Conservation (phyloP, 2,888 invertebrate genomes). For the Ethmia dodecea region DNA sequence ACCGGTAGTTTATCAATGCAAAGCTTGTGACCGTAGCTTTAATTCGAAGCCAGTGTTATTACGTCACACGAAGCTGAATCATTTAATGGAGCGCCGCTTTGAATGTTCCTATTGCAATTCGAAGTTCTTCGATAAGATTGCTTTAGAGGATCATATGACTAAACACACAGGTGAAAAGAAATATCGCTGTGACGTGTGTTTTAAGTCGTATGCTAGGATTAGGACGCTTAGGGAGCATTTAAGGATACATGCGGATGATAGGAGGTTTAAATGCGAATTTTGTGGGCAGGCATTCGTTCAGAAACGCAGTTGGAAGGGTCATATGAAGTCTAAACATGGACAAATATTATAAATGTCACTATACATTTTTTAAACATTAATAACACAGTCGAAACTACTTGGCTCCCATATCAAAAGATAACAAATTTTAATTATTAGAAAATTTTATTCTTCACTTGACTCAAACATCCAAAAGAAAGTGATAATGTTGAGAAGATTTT, state of each 20-base stretch:
- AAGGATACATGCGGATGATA: conserved; percentile 30
- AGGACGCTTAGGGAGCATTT: conserved; percentile 5
- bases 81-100: conserved; percentile 13
- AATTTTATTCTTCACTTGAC: no score
- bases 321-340: conserved; percentile 21
- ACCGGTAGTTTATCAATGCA: neutral
- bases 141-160: conserved; percentile 21
- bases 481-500: no score
- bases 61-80: neutral
- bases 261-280: conserved; percentile 25
- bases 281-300: conserved; percentile 24
- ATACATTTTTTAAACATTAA: neutral
- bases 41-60: neutral
- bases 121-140: conserved; percentile 24
- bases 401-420: no score
- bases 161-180: neutral
- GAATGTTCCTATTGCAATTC: conserved; percentile 22
- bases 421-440: no score
- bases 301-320: conserved; percentile 22
- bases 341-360: no score
- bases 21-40: neutral
- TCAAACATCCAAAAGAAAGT: no score
- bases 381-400: neutral
- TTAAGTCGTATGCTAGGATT: neutral
- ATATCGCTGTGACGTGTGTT: neutral